Percentiles rank a stretch among this genome's conserved stretches.
Evolutionary conservation across 2,797 vertebrate species (phyloP).

Genomic region (Acrossocheilus wenchowensis): DNA sequence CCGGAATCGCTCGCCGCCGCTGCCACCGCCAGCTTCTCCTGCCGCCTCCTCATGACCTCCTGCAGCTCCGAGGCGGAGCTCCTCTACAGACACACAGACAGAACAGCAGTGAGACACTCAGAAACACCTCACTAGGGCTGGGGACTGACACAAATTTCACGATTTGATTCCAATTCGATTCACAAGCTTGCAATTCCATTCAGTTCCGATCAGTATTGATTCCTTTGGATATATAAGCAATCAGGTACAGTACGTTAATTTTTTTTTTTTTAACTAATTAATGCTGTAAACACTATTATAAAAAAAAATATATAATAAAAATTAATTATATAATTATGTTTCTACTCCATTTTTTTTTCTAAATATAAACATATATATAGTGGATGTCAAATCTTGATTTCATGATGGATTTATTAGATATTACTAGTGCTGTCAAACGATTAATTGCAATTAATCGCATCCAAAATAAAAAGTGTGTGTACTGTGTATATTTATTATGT

Average conservation of each 20-base stretch:
- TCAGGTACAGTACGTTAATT: background rate
- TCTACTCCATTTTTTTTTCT: no score
- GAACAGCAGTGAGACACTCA: background rate
- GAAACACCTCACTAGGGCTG: background rate
- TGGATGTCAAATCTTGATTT: no score
- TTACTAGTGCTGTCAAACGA: no score
- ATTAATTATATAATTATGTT: background rate
- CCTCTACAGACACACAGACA: constrained; percentile 71
- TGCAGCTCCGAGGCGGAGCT: constrained; percentile 89
- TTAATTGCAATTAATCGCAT: background rate
- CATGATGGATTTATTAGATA: no score
- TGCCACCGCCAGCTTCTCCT: constrained; percentile 90
- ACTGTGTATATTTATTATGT: no score
- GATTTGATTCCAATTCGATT: background rate
- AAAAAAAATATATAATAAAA: background rate
- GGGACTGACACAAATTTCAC: background rate
- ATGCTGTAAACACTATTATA: background rate
- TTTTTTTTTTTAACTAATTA: no score
- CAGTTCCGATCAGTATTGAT: background rate
- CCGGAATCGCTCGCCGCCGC: constrained; percentile 91
- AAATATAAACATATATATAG: no score
- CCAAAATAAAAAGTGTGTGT: background rate
- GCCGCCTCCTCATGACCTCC: constrained; percentile 94
- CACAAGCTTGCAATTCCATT: background rate
- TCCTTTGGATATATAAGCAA: background rate